Evolutionary conservation across 53 echinoderm and acorn worm species (phyloP).

Genomic region (Paelopatides confundens): DNA sequence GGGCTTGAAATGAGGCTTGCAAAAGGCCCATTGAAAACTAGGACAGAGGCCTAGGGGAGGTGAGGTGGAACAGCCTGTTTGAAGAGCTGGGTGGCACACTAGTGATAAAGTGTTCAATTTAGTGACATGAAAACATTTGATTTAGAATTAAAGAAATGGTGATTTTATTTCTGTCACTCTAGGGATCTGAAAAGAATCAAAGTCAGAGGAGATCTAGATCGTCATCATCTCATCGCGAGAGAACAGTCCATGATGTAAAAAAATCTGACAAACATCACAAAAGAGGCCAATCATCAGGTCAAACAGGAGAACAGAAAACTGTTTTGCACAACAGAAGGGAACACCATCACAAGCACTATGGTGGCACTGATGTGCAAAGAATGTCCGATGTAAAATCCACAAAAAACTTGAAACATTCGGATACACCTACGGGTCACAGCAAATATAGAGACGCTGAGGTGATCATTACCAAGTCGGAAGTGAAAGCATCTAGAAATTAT

Average conservation of each 20-base stretch:
- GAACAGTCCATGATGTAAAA: not conserved
- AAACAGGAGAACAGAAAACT: not conserved
- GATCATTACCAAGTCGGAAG: not conserved
- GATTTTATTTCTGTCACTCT: no score
- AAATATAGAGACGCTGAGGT: not conserved
- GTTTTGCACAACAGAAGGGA: not conserved
- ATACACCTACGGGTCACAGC: not conserved
- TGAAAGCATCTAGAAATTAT: not conserved
- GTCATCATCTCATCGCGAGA: not conserved
- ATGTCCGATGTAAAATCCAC: not conserved
- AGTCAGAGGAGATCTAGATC: slow-evolving; percentile 1
- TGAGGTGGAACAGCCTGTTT: no score
- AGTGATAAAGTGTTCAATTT: no score
- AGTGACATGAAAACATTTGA: no score
- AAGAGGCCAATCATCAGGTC: not conserved
- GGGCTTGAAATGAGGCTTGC: no score
- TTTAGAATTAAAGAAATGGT: no score
- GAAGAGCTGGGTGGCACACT: no score
- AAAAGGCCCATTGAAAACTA: no score
- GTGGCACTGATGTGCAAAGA: not conserved
- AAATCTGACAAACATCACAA: not conserved
- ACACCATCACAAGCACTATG: not conserved
- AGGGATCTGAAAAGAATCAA: not conserved
- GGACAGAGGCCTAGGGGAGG: no score
- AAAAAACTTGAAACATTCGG: not conserved